phyloP scores from a whole-genome alignment of 2,888 invertebrate genomes.

The Prenolepis imparis region DNA sequence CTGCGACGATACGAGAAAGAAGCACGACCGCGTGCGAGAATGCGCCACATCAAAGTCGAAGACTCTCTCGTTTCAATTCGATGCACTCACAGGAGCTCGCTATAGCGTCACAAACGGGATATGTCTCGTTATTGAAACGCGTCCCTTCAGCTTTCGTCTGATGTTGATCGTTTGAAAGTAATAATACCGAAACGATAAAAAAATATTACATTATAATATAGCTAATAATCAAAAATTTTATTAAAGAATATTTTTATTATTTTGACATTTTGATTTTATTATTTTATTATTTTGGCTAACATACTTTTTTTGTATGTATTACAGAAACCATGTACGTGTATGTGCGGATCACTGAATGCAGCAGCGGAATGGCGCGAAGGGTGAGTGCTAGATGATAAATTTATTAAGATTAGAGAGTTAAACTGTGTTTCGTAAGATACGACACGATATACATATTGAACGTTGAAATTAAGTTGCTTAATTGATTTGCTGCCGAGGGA shows the following conservation, averaged over 20 bases:
- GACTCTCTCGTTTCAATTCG: slow-evolving; percentile 30
- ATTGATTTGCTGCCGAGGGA: not conserved
- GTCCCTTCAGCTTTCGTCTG: not conserved
- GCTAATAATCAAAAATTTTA: not conserved
- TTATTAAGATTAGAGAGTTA: slow-evolving; percentile 21
- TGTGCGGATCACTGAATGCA: not conserved
- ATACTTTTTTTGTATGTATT: slow-evolving; percentile 1
- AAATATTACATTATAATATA: not conserved
- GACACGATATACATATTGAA: not conserved
- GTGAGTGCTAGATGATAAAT: slow-evolving; percentile 12
- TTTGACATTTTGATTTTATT: no score
- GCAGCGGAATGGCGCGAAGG: not conserved
- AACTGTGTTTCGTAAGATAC: not conserved
- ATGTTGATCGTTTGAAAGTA: slow-evolving; percentile 1
- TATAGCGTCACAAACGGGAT: slow-evolving; percentile 32
- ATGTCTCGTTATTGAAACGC: slow-evolving; percentile 33
- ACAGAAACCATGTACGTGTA: not conserved
- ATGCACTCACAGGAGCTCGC: no score
- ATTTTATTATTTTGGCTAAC: not conserved
- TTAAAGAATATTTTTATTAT: not conserved
- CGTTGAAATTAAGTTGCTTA: not conserved
- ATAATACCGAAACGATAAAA: not conserved
- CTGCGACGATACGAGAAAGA: slow-evolving; percentile 14
- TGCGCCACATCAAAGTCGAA: slow-evolving; percentile 43
- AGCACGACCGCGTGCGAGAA: not conserved